phyloP scores from a whole-genome alignment of 2,797 vertebrate species.

The Typhlichthys subterraneus region DNA sequence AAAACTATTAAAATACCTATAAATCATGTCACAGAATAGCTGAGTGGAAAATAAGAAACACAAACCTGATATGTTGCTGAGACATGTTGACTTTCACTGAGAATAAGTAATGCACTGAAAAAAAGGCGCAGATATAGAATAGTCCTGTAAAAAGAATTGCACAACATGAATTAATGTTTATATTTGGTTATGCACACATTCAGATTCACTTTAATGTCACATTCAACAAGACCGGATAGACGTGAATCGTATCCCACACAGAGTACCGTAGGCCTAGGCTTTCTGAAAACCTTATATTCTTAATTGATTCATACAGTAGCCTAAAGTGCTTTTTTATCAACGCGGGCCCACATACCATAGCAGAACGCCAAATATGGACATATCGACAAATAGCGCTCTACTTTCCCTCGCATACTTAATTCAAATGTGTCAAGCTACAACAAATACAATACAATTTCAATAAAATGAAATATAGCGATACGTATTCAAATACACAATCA shows the following conservation, averaged over 20 bases:
- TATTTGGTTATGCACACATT: not conserved
- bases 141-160: conserved; percentile 33
- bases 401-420: not conserved
- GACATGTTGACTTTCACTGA: conserved; percentile 68
- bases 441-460: too few relatives aligned
- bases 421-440: not conserved
- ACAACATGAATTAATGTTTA: conserved; percentile 1
- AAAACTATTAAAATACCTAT: not conserved
- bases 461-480: too few relatives aligned
- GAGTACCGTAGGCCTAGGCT: not conserved
- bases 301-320: not conserved
- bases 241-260: conserved; percentile 6
- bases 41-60: not conserved
- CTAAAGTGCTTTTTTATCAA: not conserved
- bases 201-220: too few relatives aligned
- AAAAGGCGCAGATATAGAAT: conserved; percentile 5
- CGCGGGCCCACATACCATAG: conserved; percentile 10
- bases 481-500: too few relatives aligned
- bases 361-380: conserved; percentile 44
- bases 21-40: not conserved
- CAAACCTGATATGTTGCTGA: conserved; percentile 80
- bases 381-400: not conserved
- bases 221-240: too few relatives aligned
- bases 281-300: not conserved
- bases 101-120: conserved; percentile 7